Conservation (phyloP, 2,888 invertebrate species). For the Octonoba sinensis region DNA sequence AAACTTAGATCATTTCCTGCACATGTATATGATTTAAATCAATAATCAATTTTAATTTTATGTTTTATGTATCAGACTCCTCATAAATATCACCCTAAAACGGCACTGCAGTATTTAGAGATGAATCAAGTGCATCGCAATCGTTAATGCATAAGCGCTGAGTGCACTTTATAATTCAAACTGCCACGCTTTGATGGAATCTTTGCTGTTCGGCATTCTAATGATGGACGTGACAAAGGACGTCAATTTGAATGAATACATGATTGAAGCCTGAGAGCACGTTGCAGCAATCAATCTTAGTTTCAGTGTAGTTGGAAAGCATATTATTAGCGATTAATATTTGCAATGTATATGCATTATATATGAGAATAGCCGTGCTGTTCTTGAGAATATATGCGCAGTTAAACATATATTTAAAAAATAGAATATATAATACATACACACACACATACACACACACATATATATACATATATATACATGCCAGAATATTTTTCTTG, state of each 20-base stretch:
- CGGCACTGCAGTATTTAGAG: slow-evolving; percentile 29
- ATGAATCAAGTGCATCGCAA: slow-evolving; percentile 44
- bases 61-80: too few species aligned
- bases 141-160: slow-evolving; percentile 10
- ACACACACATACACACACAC: too few species aligned
- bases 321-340: slow-evolving; percentile 59
- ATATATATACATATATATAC: too few species aligned
- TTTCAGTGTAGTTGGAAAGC: slow-evolving; percentile 33
- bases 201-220: slow-evolving; percentile 46
- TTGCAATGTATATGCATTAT: neutral
- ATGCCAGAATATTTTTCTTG: too few species aligned
- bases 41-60: too few species aligned
- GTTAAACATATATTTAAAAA: too few species aligned
- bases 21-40: too few species aligned
- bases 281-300: slow-evolving; percentile 48
- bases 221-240: slow-evolving; percentile 53
- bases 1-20: too few species aligned
- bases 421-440: too few species aligned
- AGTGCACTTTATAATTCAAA: slow-evolving; percentile 63
- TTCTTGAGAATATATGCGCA: too few species aligned
- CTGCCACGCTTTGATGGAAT: slow-evolving; percentile 58
- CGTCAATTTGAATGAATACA: slow-evolving; percentile 55
- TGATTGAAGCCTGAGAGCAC: slow-evolving; percentile 25
- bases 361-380: too few species aligned
- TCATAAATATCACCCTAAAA: too few species aligned